Base-by-base conservation (phyloP, 2,797 vertebrate species). In the Sebastes flavidus region DNA sequence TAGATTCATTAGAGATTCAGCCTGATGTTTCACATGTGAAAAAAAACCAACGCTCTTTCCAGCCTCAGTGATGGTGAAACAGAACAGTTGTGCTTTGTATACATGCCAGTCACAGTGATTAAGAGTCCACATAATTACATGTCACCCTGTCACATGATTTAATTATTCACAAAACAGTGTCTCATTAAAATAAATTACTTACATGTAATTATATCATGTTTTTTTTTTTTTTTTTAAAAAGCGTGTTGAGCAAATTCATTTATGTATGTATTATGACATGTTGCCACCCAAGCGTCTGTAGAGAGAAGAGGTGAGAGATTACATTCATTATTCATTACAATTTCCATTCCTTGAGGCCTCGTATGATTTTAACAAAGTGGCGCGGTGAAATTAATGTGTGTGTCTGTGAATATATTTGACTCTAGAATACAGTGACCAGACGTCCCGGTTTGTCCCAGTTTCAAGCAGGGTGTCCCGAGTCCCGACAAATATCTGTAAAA, bases 1-100 rank as follows among this genome's bases (percentile, higher is more conserved):
- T 8, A 38, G 34, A 82, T 82, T 74, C 42, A 83, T 87, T 55
- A 60, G 4, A 67, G 42, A 78, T 72, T 72, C 49, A 70, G 42
- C 32, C 18, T 49, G 59, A 68, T 68, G 16, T 74, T 68, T 82
- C 24, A 52, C 60, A 59, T 30, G 10, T 65, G n/a, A 8, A 13
- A 27, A 24, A 42, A 30, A 52, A 56, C 1, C 24, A 63, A 65
- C 65, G 4, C 9, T 63, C 6, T 25, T 22, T 54, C 18, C 10
- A 34, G 54, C 25, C 30, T 62, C n/a, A 6, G 29, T 27, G 58
- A 55, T 29, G 18, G 55, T 18, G 9, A 60, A 74, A 56, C 55
- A 49, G 8, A 77, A 22, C 14, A 60, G 20, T 13, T 59, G 69
- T 61, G 30, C 20, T 66, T 52, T 68, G 9, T 24, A 24, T 49